Conservation (phyloP, 2,113 vertebrate species). For the Clinocottus analis region DNA sequence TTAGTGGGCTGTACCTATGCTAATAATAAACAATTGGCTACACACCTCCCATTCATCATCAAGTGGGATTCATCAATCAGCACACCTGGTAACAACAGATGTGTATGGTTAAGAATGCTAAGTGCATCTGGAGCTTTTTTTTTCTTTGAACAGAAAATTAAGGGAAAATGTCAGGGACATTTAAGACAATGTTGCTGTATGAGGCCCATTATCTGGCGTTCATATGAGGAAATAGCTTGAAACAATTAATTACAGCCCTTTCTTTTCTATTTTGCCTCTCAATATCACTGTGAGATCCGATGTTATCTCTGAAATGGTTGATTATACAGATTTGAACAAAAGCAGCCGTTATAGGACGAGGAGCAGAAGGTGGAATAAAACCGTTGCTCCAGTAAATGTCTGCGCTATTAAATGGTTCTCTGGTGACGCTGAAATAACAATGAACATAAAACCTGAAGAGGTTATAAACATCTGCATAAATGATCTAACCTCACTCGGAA, state of each 20-base stretch:
- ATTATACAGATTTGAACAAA: conserved; percentile 11
- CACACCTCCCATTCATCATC: background rate
- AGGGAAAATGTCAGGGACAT: background rate
- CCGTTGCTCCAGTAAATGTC: conserved; percentile 61
- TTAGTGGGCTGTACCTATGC: background rate
- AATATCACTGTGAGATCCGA: background rate
- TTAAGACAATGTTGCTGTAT: background rate
- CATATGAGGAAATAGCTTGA: background rate
- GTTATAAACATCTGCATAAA: conserved; percentile 23
- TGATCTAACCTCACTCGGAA: background rate
- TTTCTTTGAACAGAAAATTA: background rate
- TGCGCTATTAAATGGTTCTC: conserved; percentile 33
- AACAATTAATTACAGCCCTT: background rate
- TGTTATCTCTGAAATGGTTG: conserved; percentile 15
- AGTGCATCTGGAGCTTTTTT: background rate
- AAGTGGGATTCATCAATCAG: background rate
- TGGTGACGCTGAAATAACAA: conserved; percentile 42
- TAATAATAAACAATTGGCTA: background rate
- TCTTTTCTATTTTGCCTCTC: background rate
- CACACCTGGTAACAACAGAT: background rate
- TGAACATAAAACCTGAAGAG: conserved; percentile 39
- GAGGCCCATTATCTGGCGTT: background rate
- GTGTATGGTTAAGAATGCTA: background rate
- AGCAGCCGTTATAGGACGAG: conserved; percentile 37
- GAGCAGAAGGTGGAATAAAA: conserved; percentile 43